phyloP scores from a whole-genome alignment of 1,140 invertebrate species.

The Cydia strobilella region DNA sequence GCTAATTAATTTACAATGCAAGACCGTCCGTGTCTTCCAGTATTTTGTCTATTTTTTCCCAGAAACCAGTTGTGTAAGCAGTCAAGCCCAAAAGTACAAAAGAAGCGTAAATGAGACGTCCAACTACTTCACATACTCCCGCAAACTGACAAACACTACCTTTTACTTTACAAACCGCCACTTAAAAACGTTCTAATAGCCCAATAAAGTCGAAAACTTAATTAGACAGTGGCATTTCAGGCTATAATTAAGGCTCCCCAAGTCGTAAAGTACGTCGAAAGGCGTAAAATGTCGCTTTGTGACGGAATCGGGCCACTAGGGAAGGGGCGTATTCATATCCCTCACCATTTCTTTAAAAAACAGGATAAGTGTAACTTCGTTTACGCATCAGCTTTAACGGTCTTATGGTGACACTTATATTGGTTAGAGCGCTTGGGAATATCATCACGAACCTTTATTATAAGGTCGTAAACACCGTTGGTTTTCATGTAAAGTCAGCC shows the following conservation, averaged over 20 bases:
- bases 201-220: conserved; percentile 43
- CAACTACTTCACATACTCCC: not conserved
- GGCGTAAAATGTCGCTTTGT: conserved; percentile 37
- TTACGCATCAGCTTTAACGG: not conserved
- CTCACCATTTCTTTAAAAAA: not conserved
- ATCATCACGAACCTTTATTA: not conserved
- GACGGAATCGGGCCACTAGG: not conserved
- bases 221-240: conserved; percentile 48
- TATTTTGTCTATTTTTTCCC: not conserved
- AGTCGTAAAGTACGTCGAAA: conserved; percentile 35
- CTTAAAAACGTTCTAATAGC: conserved; percentile 11
- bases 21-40: not conserved
- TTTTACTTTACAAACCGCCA: not conserved
- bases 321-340: not conserved
- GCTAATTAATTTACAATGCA: not conserved
- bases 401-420: not conserved
- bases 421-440: not conserved
- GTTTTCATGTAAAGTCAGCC: not conserved
- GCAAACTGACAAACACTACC: not conserved
- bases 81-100: not conserved
- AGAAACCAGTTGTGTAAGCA: not conserved
- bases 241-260: conserved; percentile 46
- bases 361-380: not conserved
- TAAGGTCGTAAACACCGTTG: not conserved
- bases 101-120: not conserved